A percentile compares a stretch with the other conserved stretches of the same genome.
These are phyloP conservation scores for Chaetops frenatus DNA, from an alignment of 2,113 vertebrate species.

Conservation along the genomic window DNA sequence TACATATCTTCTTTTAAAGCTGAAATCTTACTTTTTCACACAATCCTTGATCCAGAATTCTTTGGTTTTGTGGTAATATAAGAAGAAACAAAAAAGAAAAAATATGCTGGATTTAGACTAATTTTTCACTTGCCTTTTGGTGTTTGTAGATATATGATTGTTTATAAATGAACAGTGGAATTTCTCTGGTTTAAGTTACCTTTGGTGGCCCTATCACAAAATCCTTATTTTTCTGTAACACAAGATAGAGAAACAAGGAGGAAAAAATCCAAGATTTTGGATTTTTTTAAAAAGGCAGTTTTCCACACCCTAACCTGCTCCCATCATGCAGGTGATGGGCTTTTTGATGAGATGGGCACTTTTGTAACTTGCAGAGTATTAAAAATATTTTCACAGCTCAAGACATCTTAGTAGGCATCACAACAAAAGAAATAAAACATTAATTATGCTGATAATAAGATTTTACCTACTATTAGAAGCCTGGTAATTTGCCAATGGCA, in stretches of 20 bases:
- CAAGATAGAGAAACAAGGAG: background rate
- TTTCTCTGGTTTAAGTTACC: background rate
- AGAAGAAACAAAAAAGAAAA: background rate
- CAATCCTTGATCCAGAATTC: background rate
- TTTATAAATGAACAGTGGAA: background rate
- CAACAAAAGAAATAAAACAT: background rate
- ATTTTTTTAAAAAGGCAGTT: background rate
- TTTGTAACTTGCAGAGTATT: background rate
- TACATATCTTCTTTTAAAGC: background rate
- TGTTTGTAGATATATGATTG: background rate
- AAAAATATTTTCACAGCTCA: background rate
- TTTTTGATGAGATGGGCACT: background rate
- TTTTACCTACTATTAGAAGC: background rate
- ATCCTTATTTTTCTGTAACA: background rate
- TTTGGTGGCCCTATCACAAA: background rate
- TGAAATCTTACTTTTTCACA: background rate
- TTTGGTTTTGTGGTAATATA: background rate
- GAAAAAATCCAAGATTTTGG: background rate
- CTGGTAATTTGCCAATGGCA: background rate
- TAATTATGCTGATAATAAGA: background rate
- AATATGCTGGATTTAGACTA: background rate
- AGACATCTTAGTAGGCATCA: background rate
- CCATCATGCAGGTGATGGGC: rapidly evolving
- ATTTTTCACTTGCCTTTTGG: background rate
- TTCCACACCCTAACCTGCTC: background rate